phyloP scores from a whole-genome alignment of 2,797 vertebrate species.

The Odontamblyopus rebecca region DNA sequence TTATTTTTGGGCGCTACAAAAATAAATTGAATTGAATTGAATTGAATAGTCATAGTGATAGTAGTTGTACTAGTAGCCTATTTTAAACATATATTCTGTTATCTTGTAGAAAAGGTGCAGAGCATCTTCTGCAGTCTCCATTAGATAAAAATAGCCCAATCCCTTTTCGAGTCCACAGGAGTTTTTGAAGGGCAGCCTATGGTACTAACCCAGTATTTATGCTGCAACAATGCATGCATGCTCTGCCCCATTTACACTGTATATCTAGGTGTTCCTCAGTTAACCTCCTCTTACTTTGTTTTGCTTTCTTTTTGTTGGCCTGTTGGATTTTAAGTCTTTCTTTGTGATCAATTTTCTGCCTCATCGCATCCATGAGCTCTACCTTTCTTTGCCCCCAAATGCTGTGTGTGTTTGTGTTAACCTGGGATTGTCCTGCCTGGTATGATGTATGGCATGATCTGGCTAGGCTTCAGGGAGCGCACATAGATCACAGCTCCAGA shows the following conservation, averaged over 20 bases:
- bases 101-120: conserved; percentile 24
- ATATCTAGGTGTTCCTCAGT: conserved; percentile 57
- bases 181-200: conserved; percentile 59
- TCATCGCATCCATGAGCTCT: conserved; percentile 75
- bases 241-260: conserved; percentile 62
- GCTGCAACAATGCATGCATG: conserved; percentile 66
- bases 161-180: conserved; percentile 62
- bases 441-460: conserved; percentile 68
- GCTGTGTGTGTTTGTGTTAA: conserved; percentile 68
- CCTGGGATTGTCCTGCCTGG: conserved; percentile 60
- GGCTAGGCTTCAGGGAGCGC: conserved; percentile 59
- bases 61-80: no score
- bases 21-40: no score
- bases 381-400: conserved; percentile 71
- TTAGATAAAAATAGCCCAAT: conserved; percentile 64
- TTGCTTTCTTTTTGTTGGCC: background rate
- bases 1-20: no score
- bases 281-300: conserved; percentile 22
- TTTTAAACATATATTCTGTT: background rate
- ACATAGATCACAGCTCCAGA: conserved; percentile 56
- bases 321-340: conserved; percentile 34
- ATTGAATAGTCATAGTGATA: no score
- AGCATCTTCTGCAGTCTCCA: conserved; percentile 41
- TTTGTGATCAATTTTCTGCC: conserved; percentile 71
- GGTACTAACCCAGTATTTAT: conserved; percentile 67